Evolutionary conservation across 2,888 invertebrate genomes (phyloP), one percentile per base, ranked within the genome.

Genomic region (Idaea biselata): DNA sequence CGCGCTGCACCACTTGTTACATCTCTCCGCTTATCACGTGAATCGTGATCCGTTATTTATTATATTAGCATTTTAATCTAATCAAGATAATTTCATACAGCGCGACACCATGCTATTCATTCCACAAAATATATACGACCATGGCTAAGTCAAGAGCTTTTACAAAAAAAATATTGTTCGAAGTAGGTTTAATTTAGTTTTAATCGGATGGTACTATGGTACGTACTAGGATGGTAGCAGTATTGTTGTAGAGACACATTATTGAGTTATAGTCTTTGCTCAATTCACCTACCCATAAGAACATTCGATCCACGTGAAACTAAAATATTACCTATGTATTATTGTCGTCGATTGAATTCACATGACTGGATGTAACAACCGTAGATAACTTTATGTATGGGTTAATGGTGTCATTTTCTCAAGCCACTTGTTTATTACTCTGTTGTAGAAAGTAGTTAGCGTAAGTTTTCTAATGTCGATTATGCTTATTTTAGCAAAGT

Each of bases 1-100:
- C 73, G 72, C 80, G 79, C 82, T 87, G 86, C 87, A 88, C 84
- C 88, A 89, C 88, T 88, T 88, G 88, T 88, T 88, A 88, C 87
- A 82, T 83, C 84, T 85, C 75, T 63, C 68, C 60, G 58, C 64
- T 64, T 66, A 65, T 59, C 64, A 67, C 59, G 58, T 65, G 60
- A 61, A 32, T 32, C 32, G 32, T 32, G 44, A 14, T 14, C 8
- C 8, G 11, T 8, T 44, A 25, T 25, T 8, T 44, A 25, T 25
- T 25, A 25, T 25, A 25, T 25, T 25, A 25, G 25, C 25, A 1
- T 25, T 25, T 25, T 25, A 25, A 25, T 25, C 25, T 25, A 25
- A 25, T 25, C 25, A 25, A 25, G 25, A 25, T 25, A 5, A 25
- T 25, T 25, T 25, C n/a, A 25, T 25, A 25, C 1, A 25, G 25